Evolutionary conservation across 2,888 invertebrate genomes (phyloP).

Genomic region (Plagodis dolabraria): DNA sequence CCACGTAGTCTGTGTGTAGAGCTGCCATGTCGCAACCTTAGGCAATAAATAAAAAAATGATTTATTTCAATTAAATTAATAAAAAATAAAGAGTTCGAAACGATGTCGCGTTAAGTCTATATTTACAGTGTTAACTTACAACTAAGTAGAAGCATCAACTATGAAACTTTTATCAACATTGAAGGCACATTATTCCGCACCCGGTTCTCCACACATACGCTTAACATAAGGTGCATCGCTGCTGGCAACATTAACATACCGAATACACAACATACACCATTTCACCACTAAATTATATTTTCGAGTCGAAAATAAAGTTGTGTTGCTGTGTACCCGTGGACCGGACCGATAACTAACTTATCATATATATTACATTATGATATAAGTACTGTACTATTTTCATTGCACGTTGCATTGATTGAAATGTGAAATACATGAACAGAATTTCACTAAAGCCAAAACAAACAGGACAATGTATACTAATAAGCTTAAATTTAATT

Average conservation of each 20-base stretch:
- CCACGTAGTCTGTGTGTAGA: slow-evolving; percentile 26
- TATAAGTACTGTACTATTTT: slow-evolving; percentile 48
- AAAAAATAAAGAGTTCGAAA: slow-evolving; percentile 78
- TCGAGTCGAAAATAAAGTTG: slow-evolving; percentile 29
- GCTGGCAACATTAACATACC: slow-evolving; percentile 57
- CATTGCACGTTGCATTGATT: slow-evolving; percentile 39
- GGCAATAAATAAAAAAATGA: slow-evolving; percentile 73
- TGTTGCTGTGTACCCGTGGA: slow-evolving; percentile 46
- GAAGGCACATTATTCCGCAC: slow-evolving; percentile 85
- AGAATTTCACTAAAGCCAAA: slow-evolving; percentile 19
- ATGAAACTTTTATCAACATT: slow-evolving; percentile 81
- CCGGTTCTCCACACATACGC: slow-evolving; percentile 71
- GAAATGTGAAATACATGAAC: slow-evolving; percentile 17
- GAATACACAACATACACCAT: slow-evolving; percentile 49
- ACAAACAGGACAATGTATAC: not conserved
- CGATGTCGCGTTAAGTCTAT: slow-evolving; percentile 70
- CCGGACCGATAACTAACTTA: slow-evolving; percentile 68
- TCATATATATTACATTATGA: slow-evolving; percentile 42
- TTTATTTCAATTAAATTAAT: slow-evolving; percentile 73
- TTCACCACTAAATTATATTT: slow-evolving; percentile 35
- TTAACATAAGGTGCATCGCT: slow-evolving; percentile 65
- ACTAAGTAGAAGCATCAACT: slow-evolving; percentile 83
- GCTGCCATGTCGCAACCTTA: slow-evolving; percentile 54
- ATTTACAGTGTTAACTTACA: slow-evolving; percentile 80
- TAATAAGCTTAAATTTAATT: too few relatives aligned